phyloP scores from a whole-genome alignment of 2,888 invertebrate genomes.

The Nephrotoma guestfalica region DNA sequence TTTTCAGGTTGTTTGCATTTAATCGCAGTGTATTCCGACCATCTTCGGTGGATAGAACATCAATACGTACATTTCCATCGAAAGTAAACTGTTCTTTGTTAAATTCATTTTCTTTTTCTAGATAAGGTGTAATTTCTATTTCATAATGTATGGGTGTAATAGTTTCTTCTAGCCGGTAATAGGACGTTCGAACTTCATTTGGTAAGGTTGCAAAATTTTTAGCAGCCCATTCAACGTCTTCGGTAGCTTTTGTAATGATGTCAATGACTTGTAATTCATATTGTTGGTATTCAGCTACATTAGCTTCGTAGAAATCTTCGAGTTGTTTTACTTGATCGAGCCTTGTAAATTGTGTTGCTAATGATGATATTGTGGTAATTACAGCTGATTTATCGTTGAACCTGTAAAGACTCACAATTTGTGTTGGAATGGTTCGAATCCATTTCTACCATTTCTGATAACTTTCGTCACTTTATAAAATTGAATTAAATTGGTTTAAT shows the following conservation, averaged over 20 bases:
- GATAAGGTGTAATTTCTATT: slow-evolving; percentile 37
- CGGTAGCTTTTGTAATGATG: background rate
- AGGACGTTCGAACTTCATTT: background rate
- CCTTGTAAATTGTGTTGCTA: background rate
- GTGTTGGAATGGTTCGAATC: too few relatives aligned
- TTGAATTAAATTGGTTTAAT: too few relatives aligned
- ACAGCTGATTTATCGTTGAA: background rate
- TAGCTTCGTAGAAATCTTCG: background rate
- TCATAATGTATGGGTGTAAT: slow-evolving; percentile 39
- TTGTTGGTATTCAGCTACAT: background rate
- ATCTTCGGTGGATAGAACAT: slow-evolving; percentile 23
- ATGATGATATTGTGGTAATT: background rate
- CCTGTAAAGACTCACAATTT: background rate
- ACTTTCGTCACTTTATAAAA: too few relatives aligned
- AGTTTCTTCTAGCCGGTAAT: slow-evolving; percentile 21
- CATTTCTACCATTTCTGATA: too few relatives aligned
- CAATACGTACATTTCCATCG: slow-evolving; percentile 31
- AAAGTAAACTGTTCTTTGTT: slow-evolving; percentile 22
- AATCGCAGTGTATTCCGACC: slow-evolving; percentile 27
- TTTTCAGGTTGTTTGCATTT: slow-evolving; percentile 35
- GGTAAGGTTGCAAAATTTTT: background rate
- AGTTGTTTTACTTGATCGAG: background rate
- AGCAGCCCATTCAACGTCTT: background rate
- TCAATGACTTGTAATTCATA: background rate
- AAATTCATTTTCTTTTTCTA: slow-evolving; percentile 17